phyloP scores from a whole-genome alignment of 1,140 invertebrate species.

The Wiebesia pumilae region DNA sequence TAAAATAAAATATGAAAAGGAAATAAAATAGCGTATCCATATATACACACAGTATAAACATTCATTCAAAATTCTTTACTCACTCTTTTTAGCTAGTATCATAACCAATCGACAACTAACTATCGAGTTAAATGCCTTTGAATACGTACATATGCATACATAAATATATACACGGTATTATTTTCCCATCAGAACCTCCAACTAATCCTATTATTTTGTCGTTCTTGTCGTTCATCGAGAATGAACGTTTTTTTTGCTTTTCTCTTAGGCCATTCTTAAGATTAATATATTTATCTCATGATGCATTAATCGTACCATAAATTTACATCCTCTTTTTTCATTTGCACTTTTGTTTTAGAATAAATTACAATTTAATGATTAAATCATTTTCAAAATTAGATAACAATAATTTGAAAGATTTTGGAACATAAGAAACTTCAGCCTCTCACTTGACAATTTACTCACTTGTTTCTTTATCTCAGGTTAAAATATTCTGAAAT shows the following conservation, averaged over 20 bases:
- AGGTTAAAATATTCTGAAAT: too few species aligned
- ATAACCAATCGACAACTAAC: not conserved
- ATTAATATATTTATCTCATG: not conserved
- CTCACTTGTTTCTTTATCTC: not conserved
- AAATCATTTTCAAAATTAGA: not conserved
- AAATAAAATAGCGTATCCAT: not conserved
- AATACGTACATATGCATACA: not conserved
- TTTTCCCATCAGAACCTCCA: conserved; percentile 55
- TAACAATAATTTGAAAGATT: not conserved
- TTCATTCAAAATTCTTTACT: not conserved
- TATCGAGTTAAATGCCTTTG: not conserved
- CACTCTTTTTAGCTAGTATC: not conserved
- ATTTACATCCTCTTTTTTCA: not conserved
- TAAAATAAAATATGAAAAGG: not conserved
- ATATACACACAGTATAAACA: not conserved
- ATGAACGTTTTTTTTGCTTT: not conserved
- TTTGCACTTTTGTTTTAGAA: not conserved
- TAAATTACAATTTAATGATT: not conserved
- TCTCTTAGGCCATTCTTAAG: not conserved
- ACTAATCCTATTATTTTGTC: conserved; percentile 50
- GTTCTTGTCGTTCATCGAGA: conserved; percentile 39
- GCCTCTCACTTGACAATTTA: not conserved
- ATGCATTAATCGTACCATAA: not conserved
- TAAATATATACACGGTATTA: conserved; percentile 47
- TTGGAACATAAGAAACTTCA: not conserved